phyloP scores from a whole-genome alignment of 2,113 vertebrate species.

The Aspidoscelis tigris region DNA sequence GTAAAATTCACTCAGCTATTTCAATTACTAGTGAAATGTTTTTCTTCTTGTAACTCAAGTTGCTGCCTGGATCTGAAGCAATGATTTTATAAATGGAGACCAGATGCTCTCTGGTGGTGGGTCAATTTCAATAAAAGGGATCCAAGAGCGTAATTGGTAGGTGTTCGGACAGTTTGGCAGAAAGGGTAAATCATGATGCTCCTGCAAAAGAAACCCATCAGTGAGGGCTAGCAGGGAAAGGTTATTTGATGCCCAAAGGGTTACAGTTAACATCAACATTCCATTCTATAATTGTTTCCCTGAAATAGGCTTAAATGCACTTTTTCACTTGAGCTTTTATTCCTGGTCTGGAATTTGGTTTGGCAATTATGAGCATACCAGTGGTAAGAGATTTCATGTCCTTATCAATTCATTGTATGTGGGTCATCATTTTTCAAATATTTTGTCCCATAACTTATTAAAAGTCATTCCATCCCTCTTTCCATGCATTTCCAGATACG shows the following conservation, averaged over 20 bases:
- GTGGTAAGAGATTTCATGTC: background rate
- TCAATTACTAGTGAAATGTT: slow-evolving; percentile 13
- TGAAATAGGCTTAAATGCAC: slow-evolving; percentile 14
- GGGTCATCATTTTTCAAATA: slow-evolving; percentile 6
- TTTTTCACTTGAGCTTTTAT: slow-evolving; percentile 10
- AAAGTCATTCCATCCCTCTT: background rate
- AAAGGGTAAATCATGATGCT: background rate
- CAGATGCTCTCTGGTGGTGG: slow-evolving; percentile 24
- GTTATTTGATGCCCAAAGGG: background rate
- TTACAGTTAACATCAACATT: slow-evolving; percentile 24
- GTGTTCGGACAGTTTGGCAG: slow-evolving; percentile 10
- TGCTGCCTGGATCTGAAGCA: slow-evolving; percentile 12
- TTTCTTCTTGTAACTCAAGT: slow-evolving; percentile 25
- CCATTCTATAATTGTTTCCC: slow-evolving; percentile 9
- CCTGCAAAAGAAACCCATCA: background rate
- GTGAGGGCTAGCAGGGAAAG: background rate
- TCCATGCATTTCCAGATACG: background rate
- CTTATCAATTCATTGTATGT: background rate
- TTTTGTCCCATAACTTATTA: slow-evolving; percentile 3
- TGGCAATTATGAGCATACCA: background rate
- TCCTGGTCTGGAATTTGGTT: slow-evolving; percentile 6
- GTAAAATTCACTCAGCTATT: background rate
- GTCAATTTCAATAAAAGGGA: background rate
- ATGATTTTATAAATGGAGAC: slow-evolving; percentile 11
- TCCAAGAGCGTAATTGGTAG: background rate